phyloP scores from a whole-genome alignment of 2,888 invertebrate species.

The Yponomeuta cagnagella region DNA sequence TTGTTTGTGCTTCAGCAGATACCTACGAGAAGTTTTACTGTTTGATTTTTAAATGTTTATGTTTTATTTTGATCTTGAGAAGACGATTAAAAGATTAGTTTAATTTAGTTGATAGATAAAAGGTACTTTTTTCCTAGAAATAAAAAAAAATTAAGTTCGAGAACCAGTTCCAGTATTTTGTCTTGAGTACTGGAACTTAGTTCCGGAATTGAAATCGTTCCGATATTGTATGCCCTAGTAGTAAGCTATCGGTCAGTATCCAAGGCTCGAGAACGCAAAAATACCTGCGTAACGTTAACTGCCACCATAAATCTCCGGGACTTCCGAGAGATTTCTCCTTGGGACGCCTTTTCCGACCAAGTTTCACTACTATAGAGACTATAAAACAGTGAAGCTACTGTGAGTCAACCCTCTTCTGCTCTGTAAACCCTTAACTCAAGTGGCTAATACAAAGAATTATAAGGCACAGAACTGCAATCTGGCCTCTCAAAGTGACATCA shows the following conservation, averaged over 20 bases:
- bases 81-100: too few relatives aligned
- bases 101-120: too few relatives aligned
- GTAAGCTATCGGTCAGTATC: background rate
- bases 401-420: background rate
- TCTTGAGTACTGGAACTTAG: too few relatives aligned
- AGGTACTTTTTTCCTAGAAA: too few relatives aligned
- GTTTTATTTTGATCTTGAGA: too few relatives aligned
- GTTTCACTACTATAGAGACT: constrained; percentile 38
- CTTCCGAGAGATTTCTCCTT: constrained; percentile 61
- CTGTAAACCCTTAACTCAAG: background rate
- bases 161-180: too few relatives aligned
- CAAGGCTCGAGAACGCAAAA: constrained; percentile 34
- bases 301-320: constrained; percentile 60
- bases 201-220: constrained; percentile 22
- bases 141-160: too few relatives aligned
- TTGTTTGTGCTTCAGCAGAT: too few relatives aligned
- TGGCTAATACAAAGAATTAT: background rate
- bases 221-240: background rate
- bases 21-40: too few relatives aligned
- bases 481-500: too few relatives aligned
- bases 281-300: constrained; percentile 66
- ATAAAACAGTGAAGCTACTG: background rate
- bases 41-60: too few relatives aligned
- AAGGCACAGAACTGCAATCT: too few relatives aligned
- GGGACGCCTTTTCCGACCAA: constrained; percentile 46